Conservation (phyloP, 2,797 vertebrate genomes). For the Myotis daubentonii region DNA sequence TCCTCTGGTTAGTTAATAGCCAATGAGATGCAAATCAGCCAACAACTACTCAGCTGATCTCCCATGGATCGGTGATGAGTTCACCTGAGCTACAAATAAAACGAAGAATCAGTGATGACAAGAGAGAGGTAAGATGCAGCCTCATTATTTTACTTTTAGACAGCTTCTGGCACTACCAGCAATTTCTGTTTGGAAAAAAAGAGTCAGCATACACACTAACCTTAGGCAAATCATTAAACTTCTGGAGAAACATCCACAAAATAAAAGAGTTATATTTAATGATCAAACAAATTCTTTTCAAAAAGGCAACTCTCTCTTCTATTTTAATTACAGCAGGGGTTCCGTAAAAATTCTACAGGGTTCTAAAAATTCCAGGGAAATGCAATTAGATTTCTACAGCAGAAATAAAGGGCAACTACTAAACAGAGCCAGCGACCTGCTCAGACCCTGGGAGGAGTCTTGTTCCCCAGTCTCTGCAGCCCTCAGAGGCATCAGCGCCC, state of each 20-base stretch:
- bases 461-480: not conserved
- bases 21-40: not conserved
- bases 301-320: not conserved
- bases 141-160: not conserved
- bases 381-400: not conserved
- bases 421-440: not conserved
- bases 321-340: not conserved
- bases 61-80: not conserved
- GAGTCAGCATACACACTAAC: not conserved
- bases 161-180: not conserved
- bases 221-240: not conserved
- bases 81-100: not conserved
- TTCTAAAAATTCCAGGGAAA: not conserved
- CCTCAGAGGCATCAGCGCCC: fast-evolving
- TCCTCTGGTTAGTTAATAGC: not conserved
- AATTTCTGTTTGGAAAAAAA: not conserved
- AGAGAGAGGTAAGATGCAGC: not conserved
- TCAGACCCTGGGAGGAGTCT: not conserved
- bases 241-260: not conserved
- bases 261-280: not conserved
- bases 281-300: not conserved
- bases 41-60: not conserved
- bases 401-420: not conserved
- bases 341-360: not conserved
- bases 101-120: not conserved